Evolutionary conservation across 2,797 vertebrate genomes (phyloP), one percentile per base, ranked within the genome.

Genomic region (Selene dorsalis): DNA sequence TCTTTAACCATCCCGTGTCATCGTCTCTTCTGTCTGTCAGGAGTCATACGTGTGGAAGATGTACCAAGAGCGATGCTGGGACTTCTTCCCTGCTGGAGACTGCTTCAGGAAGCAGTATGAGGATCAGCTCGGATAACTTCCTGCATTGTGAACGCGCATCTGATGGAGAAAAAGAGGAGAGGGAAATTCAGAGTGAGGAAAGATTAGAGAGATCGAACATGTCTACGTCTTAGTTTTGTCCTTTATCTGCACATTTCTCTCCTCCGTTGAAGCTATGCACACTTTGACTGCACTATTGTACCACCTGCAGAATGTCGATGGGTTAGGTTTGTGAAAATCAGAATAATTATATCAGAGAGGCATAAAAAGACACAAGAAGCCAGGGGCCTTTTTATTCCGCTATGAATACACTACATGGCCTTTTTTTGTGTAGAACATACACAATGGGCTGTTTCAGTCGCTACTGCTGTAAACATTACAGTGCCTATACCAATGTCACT

Each of bases 21-120:
- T 41, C 7, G 59, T 30, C 24, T 17, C 0, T 2, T 47, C 1
- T 22, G 55, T 32, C 45, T 39, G 59, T 6, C 75, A 98, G 97
- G 97, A 98, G 88, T 98, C 97, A 0, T 98, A 98, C 0, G 97
- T 98, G 70, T 98, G 97, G 97, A 98, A 98, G 94, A 95, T 98
- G 96, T 98, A 98, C 89, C 96, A 96, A 83, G 97, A 97, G 64
- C 92, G 97, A 64, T 97, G 96, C 86, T 98, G 97, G 97, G 97
- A 98, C 85, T 98, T 98, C 94, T 98, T 96, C 93, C 97, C 97
- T 0, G 97, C 97, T 10, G 97, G 97, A 1, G 97, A 98, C 91
- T 98, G 97, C 92, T 98, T 98, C 93, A 94, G 97, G 84, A 98
- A 98, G 92, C 96, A 97, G 72, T 98, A 98, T 60, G 97, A 98